These are phyloP conservation scores for Eulemur coronatus DNA, from an alignment of 2,797 vertebrate genomes.

Conservation along the genomic window DNA sequence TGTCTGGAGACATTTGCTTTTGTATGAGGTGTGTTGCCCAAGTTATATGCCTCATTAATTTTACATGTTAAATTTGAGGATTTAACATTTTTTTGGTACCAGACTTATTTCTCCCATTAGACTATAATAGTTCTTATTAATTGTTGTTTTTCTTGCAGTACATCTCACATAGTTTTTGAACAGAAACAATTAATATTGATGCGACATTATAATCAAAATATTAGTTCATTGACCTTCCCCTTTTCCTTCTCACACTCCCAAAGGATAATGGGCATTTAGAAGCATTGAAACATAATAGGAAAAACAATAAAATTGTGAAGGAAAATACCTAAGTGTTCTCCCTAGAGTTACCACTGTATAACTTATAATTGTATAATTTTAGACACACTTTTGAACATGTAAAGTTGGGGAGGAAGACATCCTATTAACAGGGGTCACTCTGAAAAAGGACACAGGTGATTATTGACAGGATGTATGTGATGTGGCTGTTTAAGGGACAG, in stretches of 20 bases:
- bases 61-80: neutral
- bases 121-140: neutral
- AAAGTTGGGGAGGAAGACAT: neutral
- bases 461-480: neutral
- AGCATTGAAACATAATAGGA: neutral
- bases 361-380: neutral
- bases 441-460: neutral
- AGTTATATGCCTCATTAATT: neutral
- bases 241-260: neutral
- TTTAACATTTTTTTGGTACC: neutral
- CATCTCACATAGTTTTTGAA: neutral
- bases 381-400: neutral
- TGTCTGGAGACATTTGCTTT: neutral
- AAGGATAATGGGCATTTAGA: neutral
- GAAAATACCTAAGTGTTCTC: neutral
- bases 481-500: neutral
- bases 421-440: neutral
- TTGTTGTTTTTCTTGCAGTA: neutral
- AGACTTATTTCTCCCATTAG: neutral
- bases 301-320: neutral
- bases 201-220: neutral
- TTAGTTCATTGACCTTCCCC: neutral
- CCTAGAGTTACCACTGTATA: neutral
- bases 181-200: neutral
- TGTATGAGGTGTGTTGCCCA: neutral